Evolutionary conservation across 2,888 invertebrate genomes (phyloP).

Genomic region (Epistrophe eligans): DNA sequence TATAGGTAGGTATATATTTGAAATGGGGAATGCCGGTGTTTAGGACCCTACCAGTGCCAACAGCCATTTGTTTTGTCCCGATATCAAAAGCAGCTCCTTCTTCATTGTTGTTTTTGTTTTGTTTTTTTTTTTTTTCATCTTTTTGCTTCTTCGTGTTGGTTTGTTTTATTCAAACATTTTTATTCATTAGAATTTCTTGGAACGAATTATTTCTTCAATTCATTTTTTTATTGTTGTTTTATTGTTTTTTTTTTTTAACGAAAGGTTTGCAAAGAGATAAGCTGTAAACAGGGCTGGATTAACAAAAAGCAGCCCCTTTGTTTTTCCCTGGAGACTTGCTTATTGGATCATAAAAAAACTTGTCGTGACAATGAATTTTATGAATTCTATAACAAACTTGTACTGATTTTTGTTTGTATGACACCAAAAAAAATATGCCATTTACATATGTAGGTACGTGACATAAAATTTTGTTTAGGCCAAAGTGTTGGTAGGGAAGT

Average conservation of each 20-base stretch:
- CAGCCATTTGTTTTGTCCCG: constrained; percentile 62
- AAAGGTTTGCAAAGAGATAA: constrained; percentile 38
- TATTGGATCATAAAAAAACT: too few relatives aligned
- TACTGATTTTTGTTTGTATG: too few relatives aligned
- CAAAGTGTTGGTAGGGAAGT: too few relatives aligned
- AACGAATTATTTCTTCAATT: constrained; percentile 47
- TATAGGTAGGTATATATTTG: not conserved
- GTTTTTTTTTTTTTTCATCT: constrained; percentile 7
- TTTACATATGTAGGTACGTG: too few relatives aligned
- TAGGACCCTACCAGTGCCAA: constrained; percentile 68
- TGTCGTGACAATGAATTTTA: too few relatives aligned
- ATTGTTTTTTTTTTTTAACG: not conserved
- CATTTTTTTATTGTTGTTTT: constrained; percentile 13
- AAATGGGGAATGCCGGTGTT: constrained; percentile 68
- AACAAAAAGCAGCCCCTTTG: too few relatives aligned
- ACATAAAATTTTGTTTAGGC: too few relatives aligned
- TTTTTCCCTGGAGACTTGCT: too few relatives aligned
- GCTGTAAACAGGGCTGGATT: constrained; percentile 21
- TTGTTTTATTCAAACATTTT: constrained; percentile 60
- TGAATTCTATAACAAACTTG: too few relatives aligned
- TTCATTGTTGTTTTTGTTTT: constrained; percentile 41
- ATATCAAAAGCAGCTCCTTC: constrained; percentile 39
- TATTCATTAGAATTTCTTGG: constrained; percentile 73
- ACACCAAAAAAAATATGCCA: too few relatives aligned
- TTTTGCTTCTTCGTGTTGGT: constrained; percentile 1